Base-by-base conservation (phyloP, 1,140 invertebrate species). In the Globodera rostochiensis region DNA sequence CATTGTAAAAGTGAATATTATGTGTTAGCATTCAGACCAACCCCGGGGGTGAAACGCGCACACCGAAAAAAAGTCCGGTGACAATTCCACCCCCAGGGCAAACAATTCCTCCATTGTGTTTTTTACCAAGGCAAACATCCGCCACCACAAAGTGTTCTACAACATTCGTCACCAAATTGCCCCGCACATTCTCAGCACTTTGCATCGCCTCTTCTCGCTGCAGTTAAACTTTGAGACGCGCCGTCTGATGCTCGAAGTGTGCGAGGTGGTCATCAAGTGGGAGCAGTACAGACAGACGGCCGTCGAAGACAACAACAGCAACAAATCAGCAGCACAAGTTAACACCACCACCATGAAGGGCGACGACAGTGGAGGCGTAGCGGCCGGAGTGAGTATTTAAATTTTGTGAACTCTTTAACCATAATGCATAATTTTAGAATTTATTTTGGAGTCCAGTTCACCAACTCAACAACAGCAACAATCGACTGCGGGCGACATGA, bases 191-290 rank as follows among this genome's bases (percentile, higher is more conserved):
- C 25, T 86, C 25, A 81, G 57, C 50, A 64, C 70, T 21, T 53
- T 85, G 46, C 85, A 85, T 57, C 84, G 82, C 9, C 69, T 79
- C 49, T 71, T 85, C n/a, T 60, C 76, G 45, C 77, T 76, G 66
- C 83, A 84, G 83, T 25, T 67, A 47, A 71, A 71, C n/a, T 86
- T 84, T 9, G 84, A 98, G 81, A 95, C 98, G 87, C 93, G 95
- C 71, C 94, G 95, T 87, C 91, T 98, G 57, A 71, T n/a, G n/a
- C n/a, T n/a, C 0, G 97, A 99, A 88, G 91, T 98, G n/a, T 95
- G 95, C 25, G 97, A 99, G 91, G 96, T 98, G 0, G 95, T 97
- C 64, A 95, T 98, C 57, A 98, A 97, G 90, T 99, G 97, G 97
- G 97, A 98, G 90, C 80, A 85, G 13, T 64, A 84, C 25, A 57